Conservation (phyloP, 2,797 vertebrate genomes). For the Argentina silus region DNA sequence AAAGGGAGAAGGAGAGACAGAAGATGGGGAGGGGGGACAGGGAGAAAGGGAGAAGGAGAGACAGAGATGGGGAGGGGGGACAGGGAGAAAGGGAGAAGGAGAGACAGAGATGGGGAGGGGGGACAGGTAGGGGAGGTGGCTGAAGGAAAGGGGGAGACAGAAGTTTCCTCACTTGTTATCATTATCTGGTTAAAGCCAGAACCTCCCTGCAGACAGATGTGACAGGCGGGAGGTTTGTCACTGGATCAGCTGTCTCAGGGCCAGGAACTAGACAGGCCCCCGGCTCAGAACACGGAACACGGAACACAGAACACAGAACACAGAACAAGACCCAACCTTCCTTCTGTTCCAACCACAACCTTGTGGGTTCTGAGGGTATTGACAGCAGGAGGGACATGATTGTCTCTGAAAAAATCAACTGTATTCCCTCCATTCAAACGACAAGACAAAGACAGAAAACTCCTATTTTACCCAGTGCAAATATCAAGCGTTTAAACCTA, state of each 20-base stretch:
- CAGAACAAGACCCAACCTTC: no score
- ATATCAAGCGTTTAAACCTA: not conserved
- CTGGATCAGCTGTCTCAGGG: not conserved
- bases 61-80: not conserved
- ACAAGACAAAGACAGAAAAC: not conserved
- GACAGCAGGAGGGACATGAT: no score
- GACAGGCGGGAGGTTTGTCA: slow-evolving; percentile 3
- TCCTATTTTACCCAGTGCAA: not conserved
- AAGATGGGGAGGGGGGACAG: not conserved
- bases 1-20: not conserved
- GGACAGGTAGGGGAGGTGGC: not conserved
- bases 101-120: no score
- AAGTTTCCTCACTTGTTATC: slow-evolving; percentile 1
- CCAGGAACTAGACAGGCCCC: not conserved
- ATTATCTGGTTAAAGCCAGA: slow-evolving; percentile 16
- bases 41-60: not conserved
- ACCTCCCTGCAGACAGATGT: slow-evolving; percentile 10
- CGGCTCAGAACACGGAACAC: not conserved
- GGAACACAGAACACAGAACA: no score
- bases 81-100: not conserved
- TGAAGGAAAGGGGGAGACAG: not conserved
- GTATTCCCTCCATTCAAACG: not conserved
- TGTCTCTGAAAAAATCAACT: no score
- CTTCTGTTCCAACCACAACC: not conserved
- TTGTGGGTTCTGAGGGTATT: not conserved